Evolutionary conservation across 2,797 vertebrate species (phyloP).

Genomic region (Craterocephalus amniculus): DNA sequence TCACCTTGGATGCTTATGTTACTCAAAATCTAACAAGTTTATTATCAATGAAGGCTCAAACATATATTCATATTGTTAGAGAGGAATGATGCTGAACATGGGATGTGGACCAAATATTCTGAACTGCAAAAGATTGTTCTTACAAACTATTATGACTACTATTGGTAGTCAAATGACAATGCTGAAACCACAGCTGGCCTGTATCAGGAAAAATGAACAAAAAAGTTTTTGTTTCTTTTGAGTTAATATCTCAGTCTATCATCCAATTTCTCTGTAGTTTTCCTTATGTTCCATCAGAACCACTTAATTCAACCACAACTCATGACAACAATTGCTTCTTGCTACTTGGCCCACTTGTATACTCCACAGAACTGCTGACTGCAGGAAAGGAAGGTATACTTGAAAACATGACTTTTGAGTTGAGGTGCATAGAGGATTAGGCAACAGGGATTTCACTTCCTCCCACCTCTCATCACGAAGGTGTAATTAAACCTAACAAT

Average conservation of each 20-base stretch:
- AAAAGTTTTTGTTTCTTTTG: no score
- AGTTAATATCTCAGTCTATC: constrained; percentile 8
- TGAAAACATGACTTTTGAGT: constrained; percentile 63
- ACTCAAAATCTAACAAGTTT: constrained; percentile 72
- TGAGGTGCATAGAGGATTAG: constrained; percentile 38
- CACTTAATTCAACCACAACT: constrained; percentile 2
- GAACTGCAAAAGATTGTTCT: constrained; percentile 43
- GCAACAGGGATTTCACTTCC: constrained; percentile 58
- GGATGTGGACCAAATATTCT: constrained; percentile 35
- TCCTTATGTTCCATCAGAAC: constrained; percentile 54
- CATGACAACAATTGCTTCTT: constrained; percentile 22
- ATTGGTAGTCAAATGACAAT: constrained; percentile 23
- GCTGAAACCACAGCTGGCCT: constrained; percentile 39
- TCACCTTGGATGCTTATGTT: constrained; percentile 75
- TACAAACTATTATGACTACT: constrained; percentile 14
- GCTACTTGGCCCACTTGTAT: constrained; percentile 4
- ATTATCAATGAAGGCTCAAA: constrained; percentile 48
- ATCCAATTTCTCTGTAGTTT: constrained; percentile 7
- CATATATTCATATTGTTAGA: constrained; percentile 32
- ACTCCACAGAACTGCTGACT: constrained; percentile 57
- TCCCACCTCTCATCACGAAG: constrained; percentile 60
- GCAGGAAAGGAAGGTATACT: constrained; percentile 52
- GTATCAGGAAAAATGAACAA: constrained; percentile 9
- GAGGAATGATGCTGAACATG: constrained; percentile 57
- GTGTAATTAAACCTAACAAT: constrained; percentile 78